These are phyloP conservation scores for Loxodonta africana DNA, from an alignment of 2,113 vertebrate species.

Conservation along the genomic window DNA sequence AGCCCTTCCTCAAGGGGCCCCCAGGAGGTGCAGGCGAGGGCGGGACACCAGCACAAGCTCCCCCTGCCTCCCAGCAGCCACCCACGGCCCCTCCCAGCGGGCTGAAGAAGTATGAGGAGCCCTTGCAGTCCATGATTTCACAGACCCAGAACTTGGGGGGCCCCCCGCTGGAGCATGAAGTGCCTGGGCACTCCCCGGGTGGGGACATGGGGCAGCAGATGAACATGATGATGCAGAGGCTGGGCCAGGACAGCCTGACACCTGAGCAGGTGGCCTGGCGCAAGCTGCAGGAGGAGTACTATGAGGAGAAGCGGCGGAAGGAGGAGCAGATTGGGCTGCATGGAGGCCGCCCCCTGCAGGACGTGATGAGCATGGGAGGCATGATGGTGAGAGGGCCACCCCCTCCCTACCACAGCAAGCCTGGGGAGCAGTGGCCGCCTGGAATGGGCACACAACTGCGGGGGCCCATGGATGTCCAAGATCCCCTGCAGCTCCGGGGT, in stretches of 20 bases:
- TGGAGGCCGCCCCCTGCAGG: slow-evolving; percentile 90
- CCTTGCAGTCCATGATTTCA: slow-evolving; percentile 97
- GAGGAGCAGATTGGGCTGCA: slow-evolving; percentile 94
- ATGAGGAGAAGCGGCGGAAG: slow-evolving; percentile 96
- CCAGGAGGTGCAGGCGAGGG: slow-evolving; percentile 82
- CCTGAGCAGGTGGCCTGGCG: slow-evolving; percentile 98
- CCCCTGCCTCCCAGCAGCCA: slow-evolving; percentile 56
- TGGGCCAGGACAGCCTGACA: slow-evolving; percentile 94
- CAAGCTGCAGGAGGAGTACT: slow-evolving; percentile 98
- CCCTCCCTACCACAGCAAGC: slow-evolving; percentile 98
- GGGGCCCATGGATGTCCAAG: slow-evolving; percentile 90
- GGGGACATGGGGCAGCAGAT: slow-evolving; percentile 95
- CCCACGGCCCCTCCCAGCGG: slow-evolving; percentile 63
- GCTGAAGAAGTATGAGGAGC: slow-evolving; percentile 97
- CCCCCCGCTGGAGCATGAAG: slow-evolving; percentile 90
- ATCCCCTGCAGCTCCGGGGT: slow-evolving; percentile 90
- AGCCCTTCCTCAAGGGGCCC: slow-evolving; percentile 88
- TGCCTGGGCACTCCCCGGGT: slow-evolving; percentile 87
- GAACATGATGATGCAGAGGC: slow-evolving; percentile 91
- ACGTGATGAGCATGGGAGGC: slow-evolving; percentile 92
- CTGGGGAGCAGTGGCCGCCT: slow-evolving; percentile 93
- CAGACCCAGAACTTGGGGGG: slow-evolving; percentile 95
- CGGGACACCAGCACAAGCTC: slow-evolving; percentile 75
- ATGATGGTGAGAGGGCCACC: slow-evolving; percentile 97
- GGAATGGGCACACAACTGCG: slow-evolving; percentile 90